These are phyloP conservation scores for Drymonia ruficornis DNA, from an alignment of 2,888 invertebrate genomes.

Conservation along the genomic window DNA sequence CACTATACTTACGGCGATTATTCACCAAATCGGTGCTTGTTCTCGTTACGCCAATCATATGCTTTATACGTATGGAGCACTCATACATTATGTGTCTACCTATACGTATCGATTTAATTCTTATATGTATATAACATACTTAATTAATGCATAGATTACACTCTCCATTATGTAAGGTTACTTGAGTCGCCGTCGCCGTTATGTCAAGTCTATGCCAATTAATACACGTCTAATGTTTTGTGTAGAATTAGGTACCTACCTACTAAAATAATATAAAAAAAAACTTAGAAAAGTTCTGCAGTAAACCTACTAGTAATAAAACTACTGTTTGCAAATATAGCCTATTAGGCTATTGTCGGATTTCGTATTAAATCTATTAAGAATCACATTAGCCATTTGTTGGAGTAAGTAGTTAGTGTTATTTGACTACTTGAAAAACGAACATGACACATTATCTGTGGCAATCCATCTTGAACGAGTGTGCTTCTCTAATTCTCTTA, in stretches of 20 bases:
- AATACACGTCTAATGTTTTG: too few species aligned
- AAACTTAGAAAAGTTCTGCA: too few species aligned
- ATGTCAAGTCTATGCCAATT: too few species aligned
- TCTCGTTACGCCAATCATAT: constrained; percentile 80
- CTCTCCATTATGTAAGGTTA: too few species aligned
- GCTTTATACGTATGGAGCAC: constrained; percentile 30
- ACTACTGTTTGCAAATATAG: not conserved
- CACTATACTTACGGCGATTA: constrained; percentile 79
- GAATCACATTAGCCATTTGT: constrained; percentile 63
- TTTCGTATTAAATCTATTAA: constrained; percentile 32
- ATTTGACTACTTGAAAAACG: constrained; percentile 69
- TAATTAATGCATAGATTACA: not conserved
- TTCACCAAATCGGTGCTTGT: constrained; percentile 79
- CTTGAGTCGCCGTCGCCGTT: too few species aligned
- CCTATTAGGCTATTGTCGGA: not conserved
- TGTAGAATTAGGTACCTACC: too few species aligned
- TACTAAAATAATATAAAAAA: too few species aligned
- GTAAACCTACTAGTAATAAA: not conserved
- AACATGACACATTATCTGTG: constrained; percentile 73
- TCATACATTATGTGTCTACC: constrained; percentile 9
- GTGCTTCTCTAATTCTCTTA: constrained; percentile 68
- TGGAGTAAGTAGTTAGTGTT: constrained; percentile 59
- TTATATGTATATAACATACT: not conserved
- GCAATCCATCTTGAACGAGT: constrained; percentile 69
- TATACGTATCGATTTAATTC: constrained; percentile 7